Conservation (phyloP, 92 coral and sea anemone genomes). For the Paramuricea clavata region DNA sequence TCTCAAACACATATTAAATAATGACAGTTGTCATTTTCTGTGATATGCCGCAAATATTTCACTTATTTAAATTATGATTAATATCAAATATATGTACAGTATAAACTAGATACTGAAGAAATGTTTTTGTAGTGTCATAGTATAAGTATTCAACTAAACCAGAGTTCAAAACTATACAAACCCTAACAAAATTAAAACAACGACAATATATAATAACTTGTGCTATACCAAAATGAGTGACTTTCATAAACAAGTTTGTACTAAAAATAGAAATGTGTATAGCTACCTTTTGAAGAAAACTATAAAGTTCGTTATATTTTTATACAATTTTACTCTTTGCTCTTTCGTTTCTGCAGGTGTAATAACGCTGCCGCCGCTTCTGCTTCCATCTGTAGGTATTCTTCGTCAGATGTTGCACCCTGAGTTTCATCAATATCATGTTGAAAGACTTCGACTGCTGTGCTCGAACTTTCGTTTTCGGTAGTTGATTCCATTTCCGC, state of each 20-base stretch:
- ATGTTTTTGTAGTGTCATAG: no score
- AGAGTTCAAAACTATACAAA: no score
- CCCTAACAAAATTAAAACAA: not conserved
- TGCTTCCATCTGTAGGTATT: constrained; percentile 32
- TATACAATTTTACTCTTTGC: not conserved
- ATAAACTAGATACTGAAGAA: no score
- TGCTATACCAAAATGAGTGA: no score
- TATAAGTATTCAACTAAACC: no score
- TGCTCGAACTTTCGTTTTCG: not conserved
- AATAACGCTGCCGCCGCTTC: constrained; percentile 57
- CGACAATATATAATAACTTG: no score
- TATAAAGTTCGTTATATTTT: not conserved
- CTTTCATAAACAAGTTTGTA: no score
- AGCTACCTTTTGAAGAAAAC: no score
- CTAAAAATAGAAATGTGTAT: no score
- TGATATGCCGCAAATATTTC: not conserved
- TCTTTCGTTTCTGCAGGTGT: constrained; percentile 7
- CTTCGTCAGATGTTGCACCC: not conserved
- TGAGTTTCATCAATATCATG: not conserved
- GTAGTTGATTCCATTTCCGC: constrained; percentile 50
- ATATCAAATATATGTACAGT: no score
- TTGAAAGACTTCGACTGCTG: not conserved
- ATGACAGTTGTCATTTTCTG: not conserved
- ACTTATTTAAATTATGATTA: no score
- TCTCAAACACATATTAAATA: not conserved